These are phyloP conservation scores for Agelaius tricolor DNA, from an alignment of 2,113 vertebrate genomes.

Conservation along the genomic window DNA sequence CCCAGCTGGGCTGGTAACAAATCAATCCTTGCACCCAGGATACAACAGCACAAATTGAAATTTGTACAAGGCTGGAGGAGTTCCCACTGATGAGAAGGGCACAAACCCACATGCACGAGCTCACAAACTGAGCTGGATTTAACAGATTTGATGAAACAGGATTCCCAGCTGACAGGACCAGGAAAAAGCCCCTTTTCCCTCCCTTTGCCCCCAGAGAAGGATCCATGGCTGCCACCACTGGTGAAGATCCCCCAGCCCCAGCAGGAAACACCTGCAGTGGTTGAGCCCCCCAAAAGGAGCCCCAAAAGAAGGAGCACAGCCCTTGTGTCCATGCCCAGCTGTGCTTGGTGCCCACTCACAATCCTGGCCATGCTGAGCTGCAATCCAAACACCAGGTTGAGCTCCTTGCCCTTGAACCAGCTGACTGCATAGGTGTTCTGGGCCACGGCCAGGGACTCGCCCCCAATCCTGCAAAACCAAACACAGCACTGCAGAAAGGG, in stretches of 20 bases:
- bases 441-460: constrained; percentile 95
- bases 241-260: neutral
- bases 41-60: fast-evolving
- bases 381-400: constrained; percentile 96
- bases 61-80: fast-evolving
- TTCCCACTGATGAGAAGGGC: neutral
- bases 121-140: fast-evolving
- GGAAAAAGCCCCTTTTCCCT: neutral
- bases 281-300: neutral
- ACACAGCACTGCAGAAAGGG: neutral
- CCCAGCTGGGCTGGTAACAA: neutral
- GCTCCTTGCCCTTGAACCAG: constrained; percentile 98
- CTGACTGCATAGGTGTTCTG: constrained; percentile 97
- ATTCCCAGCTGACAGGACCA: neutral
- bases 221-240: neutral
- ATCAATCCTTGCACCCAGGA: fast-evolving
- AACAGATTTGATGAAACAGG: neutral
- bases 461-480: constrained; percentile 83
- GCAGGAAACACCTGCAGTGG: neutral
- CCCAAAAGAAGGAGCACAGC: fast-evolving
- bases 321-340: no score
- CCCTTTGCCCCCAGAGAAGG: neutral
- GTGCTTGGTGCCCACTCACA: constrained; percentile 69
- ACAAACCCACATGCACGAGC: neutral
- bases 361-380: constrained; percentile 98